These are phyloP conservation scores for Neuroterus valhalla DNA, from an alignment of 1,140 invertebrate species.

Conservation along the genomic window DNA sequence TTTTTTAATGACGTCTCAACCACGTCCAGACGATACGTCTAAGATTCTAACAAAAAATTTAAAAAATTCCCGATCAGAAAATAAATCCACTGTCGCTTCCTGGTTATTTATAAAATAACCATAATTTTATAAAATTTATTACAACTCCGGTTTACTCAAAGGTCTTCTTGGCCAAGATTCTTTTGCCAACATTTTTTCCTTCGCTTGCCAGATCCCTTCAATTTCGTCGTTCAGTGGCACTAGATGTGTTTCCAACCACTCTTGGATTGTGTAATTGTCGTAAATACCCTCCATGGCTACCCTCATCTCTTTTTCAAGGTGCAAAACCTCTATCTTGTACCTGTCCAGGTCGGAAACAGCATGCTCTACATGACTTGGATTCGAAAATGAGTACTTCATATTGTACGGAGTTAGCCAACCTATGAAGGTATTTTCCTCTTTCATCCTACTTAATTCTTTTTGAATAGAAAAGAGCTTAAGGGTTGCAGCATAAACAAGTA, in stretches of 20 bases:
- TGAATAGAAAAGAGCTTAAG: slow-evolving; percentile 60
- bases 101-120: too few species aligned
- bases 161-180: slow-evolving; percentile 78
- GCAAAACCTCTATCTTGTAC: slow-evolving; percentile 78
- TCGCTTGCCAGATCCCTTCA: slow-evolving; percentile 75
- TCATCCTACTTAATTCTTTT: slow-evolving; percentile 66
- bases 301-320: slow-evolving; percentile 79
- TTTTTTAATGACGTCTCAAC: too few species aligned
- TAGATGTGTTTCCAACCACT: slow-evolving; percentile 84
- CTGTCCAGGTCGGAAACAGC: slow-evolving; percentile 80
- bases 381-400: slow-evolving; percentile 84
- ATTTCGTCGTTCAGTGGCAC: slow-evolving; percentile 76
- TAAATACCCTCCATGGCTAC: slow-evolving; percentile 82
- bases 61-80: too few species aligned
- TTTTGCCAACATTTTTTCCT: slow-evolving; percentile 74
- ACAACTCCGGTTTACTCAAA: slow-evolving; percentile 60
- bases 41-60: too few species aligned
- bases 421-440: slow-evolving; percentile 70
- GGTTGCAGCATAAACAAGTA: slow-evolving; percentile 60
- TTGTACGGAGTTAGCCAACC: slow-evolving; percentile 90
- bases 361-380: slow-evolving; percentile 83
- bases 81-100: too few species aligned
- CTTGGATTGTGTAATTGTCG: slow-evolving; percentile 83
- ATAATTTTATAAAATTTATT: slow-evolving; percentile 43
- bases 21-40: too few species aligned